These are phyloP conservation scores for Bufotes viridis DNA, from an alignment of 2,797 vertebrate species.

Conservation along the genomic window DNA sequence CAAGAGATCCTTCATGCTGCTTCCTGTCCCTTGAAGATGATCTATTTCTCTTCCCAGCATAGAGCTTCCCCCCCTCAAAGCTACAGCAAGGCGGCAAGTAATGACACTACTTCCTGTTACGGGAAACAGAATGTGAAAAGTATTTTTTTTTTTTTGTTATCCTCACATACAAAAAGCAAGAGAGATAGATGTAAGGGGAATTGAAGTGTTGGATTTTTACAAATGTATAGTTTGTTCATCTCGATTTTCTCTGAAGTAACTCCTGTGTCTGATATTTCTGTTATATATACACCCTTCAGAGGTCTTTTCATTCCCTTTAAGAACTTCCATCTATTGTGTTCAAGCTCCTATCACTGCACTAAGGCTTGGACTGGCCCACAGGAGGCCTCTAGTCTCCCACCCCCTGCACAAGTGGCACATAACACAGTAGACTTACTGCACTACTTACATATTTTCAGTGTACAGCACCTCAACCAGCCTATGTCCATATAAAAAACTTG, in stretches of 20 bases:
- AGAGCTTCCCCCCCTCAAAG: background rate
- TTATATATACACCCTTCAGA: too few relatives aligned
- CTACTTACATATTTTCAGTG: too few relatives aligned
- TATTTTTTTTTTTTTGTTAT: background rate
- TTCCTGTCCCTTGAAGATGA: slow-evolving; percentile 3
- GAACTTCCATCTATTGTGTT: background rate
- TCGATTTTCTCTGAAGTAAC: background rate
- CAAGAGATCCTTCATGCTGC: background rate
- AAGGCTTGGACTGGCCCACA: too few relatives aligned
- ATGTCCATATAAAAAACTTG: too few relatives aligned
- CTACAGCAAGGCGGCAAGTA: background rate
- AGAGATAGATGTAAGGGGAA: background rate
- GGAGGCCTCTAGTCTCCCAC: too few relatives aligned
- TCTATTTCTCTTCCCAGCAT: background rate
- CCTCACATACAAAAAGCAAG: background rate
- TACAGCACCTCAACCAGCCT: too few relatives aligned
- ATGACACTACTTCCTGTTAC: background rate
- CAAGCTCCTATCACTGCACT: background rate
- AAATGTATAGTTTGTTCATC: too few relatives aligned
- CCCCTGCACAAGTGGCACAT: too few relatives aligned
- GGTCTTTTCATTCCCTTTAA: background rate
- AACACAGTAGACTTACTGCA: too few relatives aligned
- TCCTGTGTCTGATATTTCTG: too few relatives aligned
- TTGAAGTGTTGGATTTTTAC: background rate
- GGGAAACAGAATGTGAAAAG: background rate